phyloP scores from a whole-genome alignment of 2,888 invertebrate species.

The Cosmia pyralina region DNA sequence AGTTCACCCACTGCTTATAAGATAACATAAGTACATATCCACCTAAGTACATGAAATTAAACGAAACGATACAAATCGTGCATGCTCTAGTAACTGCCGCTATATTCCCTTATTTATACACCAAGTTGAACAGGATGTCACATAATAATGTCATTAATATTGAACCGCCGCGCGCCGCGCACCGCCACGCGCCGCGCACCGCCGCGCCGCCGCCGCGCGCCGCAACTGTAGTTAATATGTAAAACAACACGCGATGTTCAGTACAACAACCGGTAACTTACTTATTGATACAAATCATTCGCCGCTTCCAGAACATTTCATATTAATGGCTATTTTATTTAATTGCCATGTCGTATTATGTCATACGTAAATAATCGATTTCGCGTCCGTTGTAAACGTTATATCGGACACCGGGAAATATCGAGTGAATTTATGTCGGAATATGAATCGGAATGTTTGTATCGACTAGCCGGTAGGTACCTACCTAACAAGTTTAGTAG shows the following conservation, averaged over 20 bases:
- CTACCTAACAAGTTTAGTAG: too few relatives aligned
- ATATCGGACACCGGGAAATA: not conserved
- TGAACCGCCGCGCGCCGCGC: not conserved
- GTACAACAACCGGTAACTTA: slow-evolving; percentile 15
- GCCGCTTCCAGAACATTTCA: slow-evolving; percentile 6
- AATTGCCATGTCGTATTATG: slow-evolving; percentile 2
- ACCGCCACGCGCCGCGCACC: not conserved
- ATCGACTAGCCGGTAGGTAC: too few relatives aligned
- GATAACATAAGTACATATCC: too few relatives aligned
- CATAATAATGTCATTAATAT: slow-evolving; percentile 11
- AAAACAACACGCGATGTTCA: not conserved
- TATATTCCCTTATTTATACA: too few relatives aligned
- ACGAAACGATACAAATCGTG: not conserved
- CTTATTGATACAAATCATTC: slow-evolving; percentile 19
- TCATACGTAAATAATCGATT: slow-evolving; percentile 34
- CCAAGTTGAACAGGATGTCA: slow-evolving; percentile 12
- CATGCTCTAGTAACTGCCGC: too few relatives aligned
- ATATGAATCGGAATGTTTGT: too few relatives aligned
- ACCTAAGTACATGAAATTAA: not conserved
- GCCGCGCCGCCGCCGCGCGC: not conserved
- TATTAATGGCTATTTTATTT: slow-evolving; percentile 29
- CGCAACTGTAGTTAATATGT: not conserved
- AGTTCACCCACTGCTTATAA: not conserved
- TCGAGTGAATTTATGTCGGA: slow-evolving; percentile 16
- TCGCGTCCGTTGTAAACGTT: slow-evolving; percentile 4